phyloP scores from a whole-genome alignment of 2,888 invertebrate genomes.

The Nezara viridula region DNA sequence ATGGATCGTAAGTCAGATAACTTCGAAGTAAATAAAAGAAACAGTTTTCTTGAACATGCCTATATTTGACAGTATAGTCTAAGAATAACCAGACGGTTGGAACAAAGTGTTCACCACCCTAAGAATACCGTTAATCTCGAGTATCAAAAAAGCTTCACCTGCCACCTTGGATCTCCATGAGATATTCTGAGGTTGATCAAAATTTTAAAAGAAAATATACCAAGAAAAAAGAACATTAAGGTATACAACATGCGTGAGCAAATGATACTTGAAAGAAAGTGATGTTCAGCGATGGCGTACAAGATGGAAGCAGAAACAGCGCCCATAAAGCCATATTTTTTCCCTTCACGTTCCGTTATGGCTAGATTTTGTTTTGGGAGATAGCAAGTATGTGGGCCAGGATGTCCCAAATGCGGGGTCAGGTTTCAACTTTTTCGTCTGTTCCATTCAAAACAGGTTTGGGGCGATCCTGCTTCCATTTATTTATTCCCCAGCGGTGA shows the following conservation, averaged over 20 bases:
- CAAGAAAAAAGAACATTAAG: no score
- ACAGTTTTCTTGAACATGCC: no score
- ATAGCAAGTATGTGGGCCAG: constrained; percentile 41
- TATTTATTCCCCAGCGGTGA: neutral
- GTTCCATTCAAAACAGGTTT: constrained; percentile 28
- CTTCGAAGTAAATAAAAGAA: no score
- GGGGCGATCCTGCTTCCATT: neutral
- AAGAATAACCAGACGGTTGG: no score
- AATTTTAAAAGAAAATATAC: no score
- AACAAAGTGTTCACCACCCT: no score
- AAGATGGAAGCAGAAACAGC: neutral
- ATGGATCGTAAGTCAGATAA: no score
- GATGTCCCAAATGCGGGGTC: constrained; percentile 33
- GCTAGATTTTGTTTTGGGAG: constrained; percentile 26
- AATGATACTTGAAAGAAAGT: neutral
- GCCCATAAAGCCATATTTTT: neutral
- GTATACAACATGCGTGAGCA: neutral
- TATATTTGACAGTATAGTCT: no score
- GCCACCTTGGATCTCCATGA: no score
- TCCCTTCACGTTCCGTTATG: neutral
- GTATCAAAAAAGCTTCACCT: no score
- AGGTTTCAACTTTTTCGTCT: constrained; percentile 45
- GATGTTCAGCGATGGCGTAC: neutral
- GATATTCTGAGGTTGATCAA: no score
- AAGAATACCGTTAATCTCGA: no score